phyloP scores from a whole-genome alignment of 2,888 invertebrate genomes.

The Camponotus fellah region DNA sequence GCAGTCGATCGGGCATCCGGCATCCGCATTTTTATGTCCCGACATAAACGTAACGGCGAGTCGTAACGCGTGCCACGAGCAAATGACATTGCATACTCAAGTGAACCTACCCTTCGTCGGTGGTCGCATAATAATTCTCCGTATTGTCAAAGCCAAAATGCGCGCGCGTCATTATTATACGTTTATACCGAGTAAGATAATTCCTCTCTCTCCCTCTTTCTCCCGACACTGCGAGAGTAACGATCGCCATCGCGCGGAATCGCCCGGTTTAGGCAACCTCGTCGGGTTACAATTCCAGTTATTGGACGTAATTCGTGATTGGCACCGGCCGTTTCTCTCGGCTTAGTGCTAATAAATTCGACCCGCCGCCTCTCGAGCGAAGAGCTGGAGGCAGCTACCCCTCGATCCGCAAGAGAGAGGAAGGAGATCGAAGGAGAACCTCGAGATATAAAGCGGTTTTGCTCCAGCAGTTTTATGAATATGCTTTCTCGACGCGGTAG shows the following conservation, averaged over 20 bases:
- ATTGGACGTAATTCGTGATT: constrained; percentile 84
- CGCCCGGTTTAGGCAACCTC: constrained; percentile 68
- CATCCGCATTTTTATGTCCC: constrained; percentile 79
- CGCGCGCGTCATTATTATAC: constrained; percentile 77
- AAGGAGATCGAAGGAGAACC: constrained; percentile 62
- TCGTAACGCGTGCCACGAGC: constrained; percentile 80
- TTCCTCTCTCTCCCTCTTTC: constrained; percentile 41
- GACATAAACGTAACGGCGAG: constrained; percentile 80
- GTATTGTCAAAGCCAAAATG: constrained; percentile 77
- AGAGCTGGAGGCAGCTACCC: constrained; percentile 23
- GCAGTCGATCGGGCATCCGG: constrained; percentile 53
- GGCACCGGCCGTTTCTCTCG: constrained; percentile 81
- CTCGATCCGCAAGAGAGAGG: constrained; percentile 39
- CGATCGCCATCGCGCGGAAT: constrained; percentile 65
- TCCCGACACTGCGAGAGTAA: constrained; percentile 57
- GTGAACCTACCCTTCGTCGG: constrained; percentile 59
- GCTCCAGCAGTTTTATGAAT: constrained; percentile 84
- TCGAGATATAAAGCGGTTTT: constrained; percentile 83
- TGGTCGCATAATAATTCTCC: constrained; percentile 76
- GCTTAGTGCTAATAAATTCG: constrained; percentile 84
- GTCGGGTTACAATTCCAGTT: constrained; percentile 81
- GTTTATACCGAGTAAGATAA: constrained; percentile 78
- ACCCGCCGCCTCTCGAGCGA: constrained; percentile 63
- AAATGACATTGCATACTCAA: constrained; percentile 78
- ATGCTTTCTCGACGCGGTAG: constrained; percentile 79